These are phyloP conservation scores for Melinaea menophilus DNA, from an alignment of 2,888 invertebrate genomes.

Conservation along the genomic window DNA sequence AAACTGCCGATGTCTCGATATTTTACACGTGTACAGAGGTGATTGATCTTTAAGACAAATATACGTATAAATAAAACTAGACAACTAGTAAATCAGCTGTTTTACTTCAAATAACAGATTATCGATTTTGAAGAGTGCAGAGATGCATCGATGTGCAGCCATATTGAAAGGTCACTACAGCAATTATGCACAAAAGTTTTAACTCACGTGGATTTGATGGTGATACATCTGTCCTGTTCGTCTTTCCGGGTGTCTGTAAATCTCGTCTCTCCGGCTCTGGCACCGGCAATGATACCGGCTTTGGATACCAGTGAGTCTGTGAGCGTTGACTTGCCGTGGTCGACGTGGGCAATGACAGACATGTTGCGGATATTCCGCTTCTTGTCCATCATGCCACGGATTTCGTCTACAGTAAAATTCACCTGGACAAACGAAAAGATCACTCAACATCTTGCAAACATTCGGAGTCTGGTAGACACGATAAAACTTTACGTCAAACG, in stretches of 20 bases:
- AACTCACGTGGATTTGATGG: slow-evolving; percentile 99
- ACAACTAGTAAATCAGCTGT: neutral
- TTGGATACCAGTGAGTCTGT: slow-evolving; percentile 99
- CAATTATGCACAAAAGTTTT: slow-evolving; percentile 21
- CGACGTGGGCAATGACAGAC: slow-evolving; percentile 99
- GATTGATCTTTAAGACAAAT: slow-evolving; percentile 5
- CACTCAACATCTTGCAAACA: slow-evolving; percentile 50
- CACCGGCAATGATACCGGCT: slow-evolving; percentile 99
- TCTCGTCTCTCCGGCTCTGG: slow-evolving; percentile 98
- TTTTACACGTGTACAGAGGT: slow-evolving; percentile 2
- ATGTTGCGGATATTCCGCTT: slow-evolving; percentile 99
- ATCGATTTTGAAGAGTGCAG: slow-evolving; percentile 4
- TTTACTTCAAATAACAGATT: neutral
- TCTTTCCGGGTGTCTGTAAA: slow-evolving; percentile 99
- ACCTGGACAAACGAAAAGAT: slow-evolving; percentile 84
- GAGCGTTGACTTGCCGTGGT: slow-evolving; percentile 99
- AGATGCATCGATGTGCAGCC: slow-evolving; percentile 21
- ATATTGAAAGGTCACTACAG: slow-evolving; percentile 38
- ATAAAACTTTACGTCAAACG: slow-evolving; percentile 43
- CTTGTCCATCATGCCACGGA: slow-evolving; percentile 99
- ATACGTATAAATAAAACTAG: neutral
- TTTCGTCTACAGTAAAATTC: slow-evolving; percentile 99
- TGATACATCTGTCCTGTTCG: slow-evolving; percentile 99
- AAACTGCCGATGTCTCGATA: neutral
- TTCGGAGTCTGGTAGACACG: slow-evolving; percentile 47